Evolutionary conservation across 2,888 invertebrate genomes (phyloP).

Genomic region (Himalopsyche anomala): DNA sequence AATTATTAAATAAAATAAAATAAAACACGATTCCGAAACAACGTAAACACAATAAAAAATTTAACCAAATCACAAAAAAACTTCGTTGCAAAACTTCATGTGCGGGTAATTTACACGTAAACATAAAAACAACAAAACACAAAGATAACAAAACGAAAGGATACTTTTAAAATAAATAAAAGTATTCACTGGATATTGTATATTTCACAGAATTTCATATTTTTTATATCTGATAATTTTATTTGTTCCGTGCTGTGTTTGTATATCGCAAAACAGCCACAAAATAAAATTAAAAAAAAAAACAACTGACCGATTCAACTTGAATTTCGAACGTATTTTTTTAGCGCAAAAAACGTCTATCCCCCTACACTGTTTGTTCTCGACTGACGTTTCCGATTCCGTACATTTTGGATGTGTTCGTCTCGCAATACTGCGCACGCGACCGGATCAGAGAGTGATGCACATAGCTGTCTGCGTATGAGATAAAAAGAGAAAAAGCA

Average conservation of each 20-base stretch:
- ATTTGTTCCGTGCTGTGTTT: background rate
- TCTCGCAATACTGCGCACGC: slow-evolving; percentile 59
- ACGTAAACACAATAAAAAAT: background rate
- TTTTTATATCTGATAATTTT: background rate
- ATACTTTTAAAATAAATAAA: slow-evolving; percentile 5
- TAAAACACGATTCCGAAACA: background rate
- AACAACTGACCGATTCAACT: slow-evolving; percentile 49
- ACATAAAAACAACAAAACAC: slow-evolving; percentile 19
- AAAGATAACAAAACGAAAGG: background rate
- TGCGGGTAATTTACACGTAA: slow-evolving; percentile 4
- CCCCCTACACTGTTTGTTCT: slow-evolving; percentile 45
- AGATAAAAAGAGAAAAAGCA: slow-evolving; percentile 36
- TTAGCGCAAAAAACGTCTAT: slow-evolving; percentile 52
- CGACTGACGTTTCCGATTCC: slow-evolving; percentile 60
- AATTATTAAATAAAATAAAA: background rate
- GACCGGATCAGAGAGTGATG: slow-evolving; percentile 53
- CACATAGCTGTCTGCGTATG: background rate
- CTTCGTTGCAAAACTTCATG: slow-evolving; percentile 19
- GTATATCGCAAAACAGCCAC: background rate
- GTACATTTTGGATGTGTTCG: slow-evolving; percentile 50
- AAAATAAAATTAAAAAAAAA: slow-evolving; percentile 46
- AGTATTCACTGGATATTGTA: background rate
- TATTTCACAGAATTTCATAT: background rate
- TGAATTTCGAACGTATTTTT: slow-evolving; percentile 51
- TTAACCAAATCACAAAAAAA: background rate